Evolutionary conservation across 2,888 invertebrate genomes (phyloP).

Genomic region (Tuta absoluta): DNA sequence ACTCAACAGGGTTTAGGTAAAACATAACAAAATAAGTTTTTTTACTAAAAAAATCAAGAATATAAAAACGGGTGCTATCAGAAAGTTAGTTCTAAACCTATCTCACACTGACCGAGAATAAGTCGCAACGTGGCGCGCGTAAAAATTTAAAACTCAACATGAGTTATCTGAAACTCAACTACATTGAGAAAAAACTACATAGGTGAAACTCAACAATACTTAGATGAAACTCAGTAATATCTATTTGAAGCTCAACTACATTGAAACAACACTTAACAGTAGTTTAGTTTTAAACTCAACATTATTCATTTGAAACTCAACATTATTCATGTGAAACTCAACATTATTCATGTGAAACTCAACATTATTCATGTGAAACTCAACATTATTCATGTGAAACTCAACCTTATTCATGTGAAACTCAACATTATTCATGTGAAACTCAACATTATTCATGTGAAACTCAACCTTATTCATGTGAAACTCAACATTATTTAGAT

Average conservation of each 20-base stretch:
- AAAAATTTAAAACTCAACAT: no score
- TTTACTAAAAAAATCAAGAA: no score
- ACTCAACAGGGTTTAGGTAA: no score
- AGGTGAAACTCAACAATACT: background rate
- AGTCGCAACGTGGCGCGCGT: no score
- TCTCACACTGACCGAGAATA: no score
- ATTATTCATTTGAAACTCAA: background rate
- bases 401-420: background rate
- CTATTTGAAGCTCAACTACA: slow-evolving; percentile 16
- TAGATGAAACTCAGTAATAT: no score
- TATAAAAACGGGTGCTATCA: no score
- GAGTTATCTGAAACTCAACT: background rate
- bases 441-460: no score
- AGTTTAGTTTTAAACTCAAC: background rate
- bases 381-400: slow-evolving; percentile 18
- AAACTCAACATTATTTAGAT: background rate
- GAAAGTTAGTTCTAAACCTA: no score
- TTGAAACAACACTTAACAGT: background rate
- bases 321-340: background rate
- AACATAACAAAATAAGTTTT: no score
- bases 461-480: background rate
- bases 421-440: no score
- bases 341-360: background rate
- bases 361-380: background rate
- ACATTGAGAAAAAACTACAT: background rate